These are phyloP conservation scores for Drepana arcuata DNA, from an alignment of 1,140 invertebrate genomes.

Conservation along the genomic window DNA sequence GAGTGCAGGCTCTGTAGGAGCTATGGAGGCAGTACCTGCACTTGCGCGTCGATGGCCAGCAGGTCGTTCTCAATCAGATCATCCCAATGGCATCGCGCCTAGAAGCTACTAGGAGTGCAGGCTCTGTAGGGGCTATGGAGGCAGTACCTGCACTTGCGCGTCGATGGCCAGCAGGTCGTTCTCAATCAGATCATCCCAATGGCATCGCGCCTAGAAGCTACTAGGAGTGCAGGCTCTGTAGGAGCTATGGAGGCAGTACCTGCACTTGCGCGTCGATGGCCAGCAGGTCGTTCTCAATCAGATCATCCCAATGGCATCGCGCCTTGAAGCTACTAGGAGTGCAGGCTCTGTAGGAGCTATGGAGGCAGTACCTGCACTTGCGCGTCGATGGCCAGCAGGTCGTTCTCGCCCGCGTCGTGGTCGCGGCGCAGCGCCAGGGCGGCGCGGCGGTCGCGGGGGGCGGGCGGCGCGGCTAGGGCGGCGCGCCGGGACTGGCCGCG, in stretches of 20 bases:
- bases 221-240: too few relatives aligned
- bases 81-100: too few relatives aligned
- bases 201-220: too few relatives aligned
- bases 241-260: too few relatives aligned
- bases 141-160: constrained; percentile 89
- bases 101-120: too few relatives aligned
- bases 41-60: constrained; percentile 92
- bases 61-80: constrained; percentile 98
- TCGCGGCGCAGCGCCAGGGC: constrained; percentile 86
- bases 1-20: too few relatives aligned
- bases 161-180: constrained; percentile 95
- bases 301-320: too few relatives aligned
- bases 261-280: constrained; percentile 94
- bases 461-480: constrained; percentile 27
- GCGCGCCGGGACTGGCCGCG: constrained; percentile 75
- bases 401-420: constrained; percentile 96
- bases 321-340: too few relatives aligned
- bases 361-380: constrained; percentile 90
- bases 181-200: too few relatives aligned
- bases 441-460: constrained; percentile 85
- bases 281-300: constrained; percentile 95
- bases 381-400: constrained; percentile 93
- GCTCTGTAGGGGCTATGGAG: too few relatives aligned
- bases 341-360: neutral
- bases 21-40: too few relatives aligned